phyloP scores from a whole-genome alignment of 2,113 vertebrate species.

The Lanius ludovicianus region DNA sequence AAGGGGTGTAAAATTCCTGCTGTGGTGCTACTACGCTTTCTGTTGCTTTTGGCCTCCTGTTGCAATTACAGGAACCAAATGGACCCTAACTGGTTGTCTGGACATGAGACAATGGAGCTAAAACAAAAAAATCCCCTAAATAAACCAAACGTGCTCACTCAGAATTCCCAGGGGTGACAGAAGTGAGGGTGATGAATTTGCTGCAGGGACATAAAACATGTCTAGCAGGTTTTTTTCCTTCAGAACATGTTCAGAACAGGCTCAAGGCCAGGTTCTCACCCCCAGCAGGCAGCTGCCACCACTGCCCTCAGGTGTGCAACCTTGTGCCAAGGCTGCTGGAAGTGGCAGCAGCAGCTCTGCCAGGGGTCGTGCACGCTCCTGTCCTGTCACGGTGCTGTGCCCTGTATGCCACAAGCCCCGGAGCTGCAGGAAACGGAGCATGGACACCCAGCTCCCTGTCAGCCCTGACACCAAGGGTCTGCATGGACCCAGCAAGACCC shows the following conservation, averaged over 20 bases:
- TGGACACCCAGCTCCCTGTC: not conserved
- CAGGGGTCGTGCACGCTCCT: not conserved
- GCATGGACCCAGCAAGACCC: not conserved
- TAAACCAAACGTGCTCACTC: fast-evolving
- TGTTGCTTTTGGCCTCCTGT: not conserved
- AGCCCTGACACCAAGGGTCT: not conserved
- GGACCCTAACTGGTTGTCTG: not conserved
- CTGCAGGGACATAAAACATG: not conserved
- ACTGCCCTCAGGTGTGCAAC: fast-evolving
- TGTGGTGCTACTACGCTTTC: constrained; percentile 14
- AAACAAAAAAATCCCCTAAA: not conserved
- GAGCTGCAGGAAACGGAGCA: not conserved
- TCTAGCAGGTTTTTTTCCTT: not conserved
- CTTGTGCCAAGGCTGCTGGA: not conserved
- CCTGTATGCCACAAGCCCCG: not conserved
- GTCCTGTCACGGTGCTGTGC: fast-evolving
- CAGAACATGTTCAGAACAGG: not conserved
- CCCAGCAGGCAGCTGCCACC: not conserved
- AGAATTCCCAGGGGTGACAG: not conserved
- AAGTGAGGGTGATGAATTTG: not conserved
- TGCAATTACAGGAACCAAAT: not conserved
- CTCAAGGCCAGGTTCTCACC: not conserved
- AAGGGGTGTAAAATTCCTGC: not conserved
- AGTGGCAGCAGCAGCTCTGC: not conserved
- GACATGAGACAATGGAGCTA: not conserved